phyloP scores from a whole-genome alignment of 1,140 invertebrate genomes.

The Drosophila nikananu region DNA sequence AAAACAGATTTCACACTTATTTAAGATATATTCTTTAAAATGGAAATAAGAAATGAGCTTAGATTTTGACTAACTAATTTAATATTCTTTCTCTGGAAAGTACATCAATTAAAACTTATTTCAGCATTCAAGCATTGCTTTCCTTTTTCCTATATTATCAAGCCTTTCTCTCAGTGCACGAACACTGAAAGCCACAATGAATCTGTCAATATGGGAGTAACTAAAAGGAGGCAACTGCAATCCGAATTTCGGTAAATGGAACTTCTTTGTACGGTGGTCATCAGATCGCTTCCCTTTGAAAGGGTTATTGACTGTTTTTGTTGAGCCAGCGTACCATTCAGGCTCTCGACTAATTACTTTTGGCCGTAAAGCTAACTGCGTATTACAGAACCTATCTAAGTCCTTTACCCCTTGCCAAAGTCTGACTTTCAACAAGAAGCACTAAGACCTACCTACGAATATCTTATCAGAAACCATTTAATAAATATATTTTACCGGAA shows the following conservation, averaged over 20 bases:
- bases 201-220: conserved; percentile 40
- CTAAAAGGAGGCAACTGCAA: conserved; percentile 14
- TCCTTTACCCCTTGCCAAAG: background rate
- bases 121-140: no score
- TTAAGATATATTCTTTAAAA: no score
- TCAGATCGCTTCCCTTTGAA: conserved; percentile 21
- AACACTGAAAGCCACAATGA: conserved; percentile 6
- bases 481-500: background rate
- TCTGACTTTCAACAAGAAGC: background rate
- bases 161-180: background rate
- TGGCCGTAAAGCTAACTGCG: background rate
- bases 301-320: conserved; percentile 28
- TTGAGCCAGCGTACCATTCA: conserved; percentile 25
- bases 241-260: conserved; percentile 34
- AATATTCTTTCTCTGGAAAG: no score
- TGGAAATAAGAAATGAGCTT: no score
- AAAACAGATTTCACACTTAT: no score
- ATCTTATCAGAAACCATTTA: no score
- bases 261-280: conserved; percentile 38
- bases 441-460: no score
- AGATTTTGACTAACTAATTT: no score
- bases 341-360: conserved; percentile 26
- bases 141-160: accelerated
- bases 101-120: no score
- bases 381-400: background rate